Conservation (phyloP, 2,888 invertebrate species). For the Dorcus hopei region DNA sequence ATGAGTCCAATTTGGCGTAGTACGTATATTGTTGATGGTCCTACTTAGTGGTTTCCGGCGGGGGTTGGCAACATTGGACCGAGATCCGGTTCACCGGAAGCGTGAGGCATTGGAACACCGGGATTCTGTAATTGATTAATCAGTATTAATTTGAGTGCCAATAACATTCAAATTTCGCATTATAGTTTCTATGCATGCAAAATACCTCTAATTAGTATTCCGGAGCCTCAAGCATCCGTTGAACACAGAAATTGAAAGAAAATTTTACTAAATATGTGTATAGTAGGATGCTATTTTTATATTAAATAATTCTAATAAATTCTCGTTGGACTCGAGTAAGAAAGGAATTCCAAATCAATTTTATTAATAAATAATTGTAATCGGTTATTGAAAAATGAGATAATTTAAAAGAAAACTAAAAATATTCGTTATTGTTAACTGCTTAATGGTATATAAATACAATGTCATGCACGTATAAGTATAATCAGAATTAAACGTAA, state of each 20-base stretch:
- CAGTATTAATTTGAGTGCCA: slow-evolving; percentile 23
- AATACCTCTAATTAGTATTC: slow-evolving; percentile 11
- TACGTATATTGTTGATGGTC: slow-evolving; percentile 37
- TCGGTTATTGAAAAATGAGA: too few species aligned
- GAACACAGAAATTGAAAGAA: slow-evolving; percentile 5
- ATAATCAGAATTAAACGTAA: too few species aligned
- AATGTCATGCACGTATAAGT: too few species aligned
- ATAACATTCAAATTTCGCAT: slow-evolving; percentile 16
- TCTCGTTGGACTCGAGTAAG: too few species aligned
- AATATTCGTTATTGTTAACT: too few species aligned
- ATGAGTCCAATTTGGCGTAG: slow-evolving; percentile 40
- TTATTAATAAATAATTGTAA: too few species aligned
- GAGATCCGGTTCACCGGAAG: slow-evolving; percentile 40
- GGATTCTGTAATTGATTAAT: slow-evolving; percentile 42
- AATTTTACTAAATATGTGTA: too few species aligned
- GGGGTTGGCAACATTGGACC: slow-evolving; percentile 37
- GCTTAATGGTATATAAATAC: too few species aligned
- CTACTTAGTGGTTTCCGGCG: slow-evolving; percentile 38
- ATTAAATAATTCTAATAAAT: too few species aligned
- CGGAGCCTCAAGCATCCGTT: slow-evolving; percentile 30
- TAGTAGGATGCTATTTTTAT: too few species aligned
- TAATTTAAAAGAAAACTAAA: too few species aligned
- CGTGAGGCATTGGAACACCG: slow-evolving; percentile 41
- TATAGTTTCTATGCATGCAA: slow-evolving; percentile 8
- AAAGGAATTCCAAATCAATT: too few species aligned